phyloP scores from a whole-genome alignment of 2,797 vertebrate genomes.

The Microchirus variegatus region DNA sequence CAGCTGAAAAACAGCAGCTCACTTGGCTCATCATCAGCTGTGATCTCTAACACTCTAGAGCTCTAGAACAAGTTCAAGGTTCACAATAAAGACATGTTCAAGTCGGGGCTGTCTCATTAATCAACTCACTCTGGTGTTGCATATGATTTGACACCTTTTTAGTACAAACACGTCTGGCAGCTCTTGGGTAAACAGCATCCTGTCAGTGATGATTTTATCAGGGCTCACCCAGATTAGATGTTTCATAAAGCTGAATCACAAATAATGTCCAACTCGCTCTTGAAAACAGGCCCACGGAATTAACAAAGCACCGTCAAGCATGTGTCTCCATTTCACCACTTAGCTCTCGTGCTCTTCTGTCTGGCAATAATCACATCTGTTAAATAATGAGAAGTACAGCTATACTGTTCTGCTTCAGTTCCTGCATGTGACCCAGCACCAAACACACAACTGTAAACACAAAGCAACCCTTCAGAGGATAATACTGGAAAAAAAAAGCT shows the following conservation, averaged over 20 bases:
- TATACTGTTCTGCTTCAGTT: conserved; percentile 57
- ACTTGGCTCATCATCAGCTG: background rate
- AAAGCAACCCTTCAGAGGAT: conserved; percentile 57
- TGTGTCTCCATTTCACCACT: conserved; percentile 51
- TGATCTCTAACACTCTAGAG: conserved; percentile 1
- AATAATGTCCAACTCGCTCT: conserved; percentile 12
- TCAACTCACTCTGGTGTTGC: conserved; percentile 2
- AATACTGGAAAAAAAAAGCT: conserved; percentile 41
- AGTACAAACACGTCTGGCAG: background rate
- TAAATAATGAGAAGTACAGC: conserved; percentile 62
- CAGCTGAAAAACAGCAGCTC: background rate
- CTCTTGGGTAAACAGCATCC: background rate
- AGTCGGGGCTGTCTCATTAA: background rate
- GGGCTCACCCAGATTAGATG: background rate
- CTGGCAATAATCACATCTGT: conserved; percentile 67
- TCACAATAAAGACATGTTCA: conserved; percentile 7
- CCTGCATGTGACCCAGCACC: conserved; percentile 35
- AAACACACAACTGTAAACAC: conserved; percentile 52
- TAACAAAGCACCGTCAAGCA: conserved; percentile 47
- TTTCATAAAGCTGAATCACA: conserved; percentile 1
- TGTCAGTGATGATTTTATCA: background rate
- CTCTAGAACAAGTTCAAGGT: background rate
- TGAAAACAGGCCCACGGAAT: conserved; percentile 20
- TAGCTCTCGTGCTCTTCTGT: conserved; percentile 38
- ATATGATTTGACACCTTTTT: background rate